Percentiles rank a stretch among this genome's conserved stretches.
phyloP scores from a whole-genome alignment of 2,113 vertebrate species.

The Cepphus grylle region DNA sequence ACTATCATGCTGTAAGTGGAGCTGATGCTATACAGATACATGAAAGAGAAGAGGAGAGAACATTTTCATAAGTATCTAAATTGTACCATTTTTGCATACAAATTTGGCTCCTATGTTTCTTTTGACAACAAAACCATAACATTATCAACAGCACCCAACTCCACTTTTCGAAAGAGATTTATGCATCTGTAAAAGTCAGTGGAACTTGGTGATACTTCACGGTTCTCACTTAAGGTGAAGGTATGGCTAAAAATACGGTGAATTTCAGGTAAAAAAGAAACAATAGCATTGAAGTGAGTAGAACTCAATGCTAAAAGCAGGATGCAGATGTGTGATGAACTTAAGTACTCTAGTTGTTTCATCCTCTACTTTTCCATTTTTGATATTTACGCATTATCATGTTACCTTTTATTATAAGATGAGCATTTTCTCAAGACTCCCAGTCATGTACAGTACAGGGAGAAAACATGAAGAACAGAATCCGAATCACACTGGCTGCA shows the following conservation, averaged over 20 bases:
- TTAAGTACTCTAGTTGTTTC: not conserved
- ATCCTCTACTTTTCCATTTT: not conserved
- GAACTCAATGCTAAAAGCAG: not conserved
- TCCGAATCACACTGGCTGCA: not conserved
- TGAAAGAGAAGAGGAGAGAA: not conserved
- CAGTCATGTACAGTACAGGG: not conserved
- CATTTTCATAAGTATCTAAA: not conserved
- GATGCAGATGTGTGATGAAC: not conserved
- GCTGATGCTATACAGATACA: not conserved
- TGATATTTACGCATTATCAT: not conserved
- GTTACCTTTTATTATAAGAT: not conserved
- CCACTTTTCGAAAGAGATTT: not conserved
- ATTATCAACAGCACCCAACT: not conserved
- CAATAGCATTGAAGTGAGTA: not conserved
- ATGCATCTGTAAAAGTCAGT: not conserved
- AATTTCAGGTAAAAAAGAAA: not conserved
- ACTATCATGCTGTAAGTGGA: not conserved
- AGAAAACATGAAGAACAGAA: not conserved
- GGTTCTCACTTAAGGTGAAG: not conserved
- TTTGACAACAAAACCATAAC: not conserved
- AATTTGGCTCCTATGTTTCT: not conserved
- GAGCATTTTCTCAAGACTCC: not conserved
- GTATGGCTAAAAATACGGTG: not conserved
- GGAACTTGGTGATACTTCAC: not conserved
- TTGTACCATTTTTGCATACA: not conserved